Conservation (phyloP, 2,797 vertebrate genomes). For the Eospalax fontanierii region DNA sequence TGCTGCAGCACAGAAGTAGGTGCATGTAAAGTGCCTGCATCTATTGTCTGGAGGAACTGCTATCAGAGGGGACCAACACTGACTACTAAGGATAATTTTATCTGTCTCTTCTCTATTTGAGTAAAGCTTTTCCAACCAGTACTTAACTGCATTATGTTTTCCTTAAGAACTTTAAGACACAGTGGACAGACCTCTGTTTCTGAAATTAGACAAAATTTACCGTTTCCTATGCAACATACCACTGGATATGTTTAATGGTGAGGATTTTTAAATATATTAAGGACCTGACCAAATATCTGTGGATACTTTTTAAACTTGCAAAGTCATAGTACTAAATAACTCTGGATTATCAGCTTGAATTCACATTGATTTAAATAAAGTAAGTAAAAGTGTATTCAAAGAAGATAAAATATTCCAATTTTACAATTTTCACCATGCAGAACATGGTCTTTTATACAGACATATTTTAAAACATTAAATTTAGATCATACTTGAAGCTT, state of each 20-base stretch:
- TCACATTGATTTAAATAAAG: background rate
- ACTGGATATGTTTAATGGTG: background rate
- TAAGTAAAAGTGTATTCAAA: background rate
- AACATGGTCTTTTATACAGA: background rate
- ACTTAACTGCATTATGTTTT: background rate
- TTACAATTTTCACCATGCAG: background rate
- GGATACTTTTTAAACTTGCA: background rate
- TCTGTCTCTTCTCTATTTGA: background rate
- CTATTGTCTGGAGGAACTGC: too few species aligned
- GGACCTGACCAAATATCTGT: background rate
- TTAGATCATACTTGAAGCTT: background rate
- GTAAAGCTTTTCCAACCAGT: background rate
- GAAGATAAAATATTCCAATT: background rate
- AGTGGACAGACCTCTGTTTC: too few species aligned
- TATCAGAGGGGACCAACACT: accelerated
- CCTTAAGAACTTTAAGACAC: background rate
- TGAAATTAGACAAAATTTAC: too few species aligned
- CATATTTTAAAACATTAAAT: background rate
- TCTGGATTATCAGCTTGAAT: background rate
- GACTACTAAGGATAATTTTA: background rate
- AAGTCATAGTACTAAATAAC: background rate
- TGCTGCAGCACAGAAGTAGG: background rate
- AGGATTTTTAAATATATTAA: background rate
- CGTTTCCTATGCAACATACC: background rate
- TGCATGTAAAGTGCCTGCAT: background rate